phyloP scores from a whole-genome alignment of 1,140 invertebrate genomes.

The Drosophila sturtevanti region DNA sequence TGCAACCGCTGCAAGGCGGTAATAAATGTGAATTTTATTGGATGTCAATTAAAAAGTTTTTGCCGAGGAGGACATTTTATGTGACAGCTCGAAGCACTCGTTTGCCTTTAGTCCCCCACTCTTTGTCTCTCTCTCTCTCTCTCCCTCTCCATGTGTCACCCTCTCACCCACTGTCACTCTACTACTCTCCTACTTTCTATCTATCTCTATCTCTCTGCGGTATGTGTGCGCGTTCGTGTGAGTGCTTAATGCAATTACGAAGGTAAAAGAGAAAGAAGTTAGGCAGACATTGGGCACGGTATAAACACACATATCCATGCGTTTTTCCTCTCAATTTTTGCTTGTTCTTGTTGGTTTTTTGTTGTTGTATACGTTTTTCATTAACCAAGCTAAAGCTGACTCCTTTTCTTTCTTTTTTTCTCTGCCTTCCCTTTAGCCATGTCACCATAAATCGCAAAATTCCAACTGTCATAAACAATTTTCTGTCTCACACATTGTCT shows the following conservation, averaged over 20 bases:
- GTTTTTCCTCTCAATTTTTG: constrained; percentile 11
- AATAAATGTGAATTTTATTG: constrained; percentile 80
- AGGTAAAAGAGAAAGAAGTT: constrained; percentile 9
- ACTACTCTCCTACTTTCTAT: background rate
- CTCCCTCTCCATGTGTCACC: background rate
- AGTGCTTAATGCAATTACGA: constrained; percentile 72
- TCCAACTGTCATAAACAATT: constrained; percentile 71
- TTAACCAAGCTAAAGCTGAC: constrained; percentile 49
- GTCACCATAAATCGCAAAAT: constrained; percentile 53
- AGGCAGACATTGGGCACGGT: background rate
- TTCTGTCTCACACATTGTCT: constrained; percentile 27
- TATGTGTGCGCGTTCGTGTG: constrained; percentile 55
- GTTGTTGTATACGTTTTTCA: constrained; percentile 46
- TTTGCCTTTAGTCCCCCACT: background rate
- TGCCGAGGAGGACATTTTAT: constrained; percentile 49
- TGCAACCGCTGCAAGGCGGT: constrained; percentile 22
- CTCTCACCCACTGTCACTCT: too few relatives aligned
- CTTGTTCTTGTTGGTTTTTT: constrained; percentile 29
- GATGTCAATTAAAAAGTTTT: constrained; percentile 79
- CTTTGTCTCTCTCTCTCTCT: background rate
- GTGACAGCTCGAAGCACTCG: constrained; percentile 21
- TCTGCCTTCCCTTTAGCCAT: constrained; percentile 35
- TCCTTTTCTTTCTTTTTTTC: constrained; percentile 36
- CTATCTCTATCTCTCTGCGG: background rate
- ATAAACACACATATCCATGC: constrained; percentile 6